Evolutionary conservation across 1,140 invertebrate species (phyloP), one percentile per base, ranked within the genome.

Genomic region (Panagrolaimus sp.): DNA sequence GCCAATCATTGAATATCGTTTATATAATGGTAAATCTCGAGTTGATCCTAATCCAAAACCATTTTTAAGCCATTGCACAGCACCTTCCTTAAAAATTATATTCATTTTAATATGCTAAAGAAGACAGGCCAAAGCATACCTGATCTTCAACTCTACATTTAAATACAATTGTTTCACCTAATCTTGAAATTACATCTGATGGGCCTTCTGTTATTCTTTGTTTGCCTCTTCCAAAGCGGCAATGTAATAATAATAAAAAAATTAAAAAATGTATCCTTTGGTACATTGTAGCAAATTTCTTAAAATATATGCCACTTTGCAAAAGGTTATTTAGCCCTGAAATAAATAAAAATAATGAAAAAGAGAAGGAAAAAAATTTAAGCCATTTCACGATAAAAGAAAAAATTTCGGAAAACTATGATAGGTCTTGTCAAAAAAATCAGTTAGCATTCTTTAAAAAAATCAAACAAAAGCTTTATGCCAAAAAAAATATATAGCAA

Each of bases 1-100:
- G 43, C 91, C 92, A 71, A 92, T 89, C 93, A 94, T 96, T 67
- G 88, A 88, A 85, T 95, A 97, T 70, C 92, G 87, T 72, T 91
- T 91, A 84, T 91, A 96, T 25, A 91, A 91, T 67, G 89, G 90
- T 62, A 95, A 87, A 79, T 92, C 90, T 64, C 93, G 86, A 77
- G 93, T 90, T 0, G 90, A 89, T 0, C 92, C 92, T 20, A 95
- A 86, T 0, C 92, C 92, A 80, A 96, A 96, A 76, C 92, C 92
- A 82, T 95, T 92, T 80, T 92, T 91, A 27, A 92, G 94, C 92
- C 92, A 94, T 84, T 95, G 92, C 13, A 95, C 86, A n/a, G 89
- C 87, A 5, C 92, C 92, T 25, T 86, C 87, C 82, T 92, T 78
- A 76, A 63, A 42, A 47, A 9, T 48, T 48, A 23, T 48, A 11